Conservation (phyloP, 92 coral and sea anemone species). For the Galaxea fascicularis region DNA sequence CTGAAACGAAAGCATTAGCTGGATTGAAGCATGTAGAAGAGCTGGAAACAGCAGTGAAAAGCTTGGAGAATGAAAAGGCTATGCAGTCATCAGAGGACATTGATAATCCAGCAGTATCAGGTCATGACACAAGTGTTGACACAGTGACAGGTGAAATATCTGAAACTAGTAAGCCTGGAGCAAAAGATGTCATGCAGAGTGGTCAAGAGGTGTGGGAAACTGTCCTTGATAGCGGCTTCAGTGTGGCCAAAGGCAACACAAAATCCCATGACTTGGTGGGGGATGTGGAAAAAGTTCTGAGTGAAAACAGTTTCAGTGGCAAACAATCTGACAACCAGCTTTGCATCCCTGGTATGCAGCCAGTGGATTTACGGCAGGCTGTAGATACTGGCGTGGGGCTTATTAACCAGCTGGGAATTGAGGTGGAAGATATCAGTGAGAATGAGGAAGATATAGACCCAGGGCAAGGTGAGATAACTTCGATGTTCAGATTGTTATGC, state of each 20-base stretch:
- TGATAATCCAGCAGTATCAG: not conserved
- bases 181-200: not conserved
- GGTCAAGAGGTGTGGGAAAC: conserved; percentile 92
- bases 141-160: conserved; percentile 55
- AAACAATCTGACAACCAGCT: conserved; percentile 23
- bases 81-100: not conserved
- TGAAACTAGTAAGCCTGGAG: conserved; percentile 45
- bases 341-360: conserved; percentile 34
- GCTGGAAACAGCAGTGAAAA: conserved; percentile 3
- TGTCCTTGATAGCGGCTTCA: conserved; percentile 88
- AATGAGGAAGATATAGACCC: conserved; percentile 94
- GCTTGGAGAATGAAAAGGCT: conserved; percentile 10
- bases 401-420: conserved; percentile 82
- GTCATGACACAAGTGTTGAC: conserved; percentile 25
- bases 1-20: conserved; percentile 13
- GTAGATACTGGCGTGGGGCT: conserved; percentile 64
- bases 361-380: conserved; percentile 60
- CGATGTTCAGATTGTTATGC: too few relatives aligned
- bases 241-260: conserved; percentile 44
- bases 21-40: conserved; percentile 7
- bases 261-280: conserved; percentile 55
- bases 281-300: conserved; percentile 47
- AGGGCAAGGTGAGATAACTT: conserved; percentile 70
- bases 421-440: conserved; percentile 93
- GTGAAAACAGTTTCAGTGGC: conserved; percentile 16